Evolutionary conservation across 1,140 invertebrate species (phyloP), one percentile per base, ranked within the genome.

Genomic region (Dendrolimus kikuchii): DNA sequence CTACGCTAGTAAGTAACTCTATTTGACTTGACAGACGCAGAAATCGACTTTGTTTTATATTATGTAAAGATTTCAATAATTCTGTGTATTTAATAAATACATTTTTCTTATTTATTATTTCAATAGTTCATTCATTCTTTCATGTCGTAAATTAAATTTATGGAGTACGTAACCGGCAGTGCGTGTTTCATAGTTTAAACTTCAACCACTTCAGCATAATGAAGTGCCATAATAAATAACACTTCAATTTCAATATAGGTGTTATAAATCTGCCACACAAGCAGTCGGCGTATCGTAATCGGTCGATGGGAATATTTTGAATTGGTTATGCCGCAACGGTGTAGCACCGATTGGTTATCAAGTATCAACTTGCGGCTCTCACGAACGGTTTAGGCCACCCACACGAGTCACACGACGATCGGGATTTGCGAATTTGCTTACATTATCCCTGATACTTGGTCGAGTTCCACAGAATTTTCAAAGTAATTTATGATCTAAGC

Each of bases 301-400:
- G 50, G 53, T 60, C 41, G 52, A 47, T 10, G 39, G 45, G 57
- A 45, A 53, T 47, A 63, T 64, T 66, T 71, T 59, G 54, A 64
- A 69, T 65, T 66, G 55, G 68, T 69, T 62, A 67, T 73, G 68
- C 69, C 58, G 63, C 64, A 62, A 68, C 57, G 59, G 47, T 64
- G 61, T 63, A 63, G 64, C 60, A 64, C 60, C 53, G 8, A 10
- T 40, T 41, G 47, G 42, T 56, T 62, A 46, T 53, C 38, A 23
- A 23, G 23, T 23, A 49, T 42, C 52, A 10, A 44, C 47, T 59
- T 46, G 44, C 53, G 46, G 59, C 65, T 72, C 69, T 60, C 66
- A 66, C 68, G 63, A 53, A 23, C 40, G 37, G 51, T 68, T 53
- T 57, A 52, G 54, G 51, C 62, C 64, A 64, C 60, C 61, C 57